Conservation (phyloP, 2,113 vertebrate genomes). For the Coptodon bakossiorum region DNA sequence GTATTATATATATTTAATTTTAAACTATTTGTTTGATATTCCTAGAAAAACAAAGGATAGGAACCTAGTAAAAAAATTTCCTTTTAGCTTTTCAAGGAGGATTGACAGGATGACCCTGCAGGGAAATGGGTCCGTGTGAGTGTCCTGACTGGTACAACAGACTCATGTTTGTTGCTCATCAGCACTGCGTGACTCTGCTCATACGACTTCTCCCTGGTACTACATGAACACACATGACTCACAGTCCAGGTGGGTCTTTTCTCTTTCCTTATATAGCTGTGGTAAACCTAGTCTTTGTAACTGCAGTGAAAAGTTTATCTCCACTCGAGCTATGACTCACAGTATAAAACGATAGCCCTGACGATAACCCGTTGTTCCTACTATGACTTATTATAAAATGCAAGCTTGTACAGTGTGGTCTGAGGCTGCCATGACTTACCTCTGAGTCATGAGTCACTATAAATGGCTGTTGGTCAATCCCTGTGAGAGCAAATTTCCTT, state of each 20-base stretch:
- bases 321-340: conserved; percentile 11
- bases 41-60: not conserved
- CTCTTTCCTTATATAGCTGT: not conserved
- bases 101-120: not conserved
- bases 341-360: not conserved
- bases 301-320: not conserved
- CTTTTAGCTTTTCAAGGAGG: not conserved
- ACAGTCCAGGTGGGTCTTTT: not conserved
- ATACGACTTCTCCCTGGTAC: conserved; percentile 35
- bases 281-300: not conserved
- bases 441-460: conserved; percentile 38
- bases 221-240: conserved; percentile 15
- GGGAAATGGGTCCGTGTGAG: not conserved
- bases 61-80: not conserved
- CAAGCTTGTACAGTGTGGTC: not conserved
- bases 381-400: conserved; percentile 5
- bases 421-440: conserved; percentile 25
- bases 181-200: conserved; percentile 29
- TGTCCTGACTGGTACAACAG: not conserved
- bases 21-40: not conserved
- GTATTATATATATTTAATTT: not conserved
- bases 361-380: not conserved
- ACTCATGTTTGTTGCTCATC: conserved; percentile 26
- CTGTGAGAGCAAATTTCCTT: conserved; percentile 56
- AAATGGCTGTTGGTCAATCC: conserved; percentile 47